Evolutionary conservation across 1,140 invertebrate species (phyloP).

Genomic region (Drosophila rufa): DNA sequence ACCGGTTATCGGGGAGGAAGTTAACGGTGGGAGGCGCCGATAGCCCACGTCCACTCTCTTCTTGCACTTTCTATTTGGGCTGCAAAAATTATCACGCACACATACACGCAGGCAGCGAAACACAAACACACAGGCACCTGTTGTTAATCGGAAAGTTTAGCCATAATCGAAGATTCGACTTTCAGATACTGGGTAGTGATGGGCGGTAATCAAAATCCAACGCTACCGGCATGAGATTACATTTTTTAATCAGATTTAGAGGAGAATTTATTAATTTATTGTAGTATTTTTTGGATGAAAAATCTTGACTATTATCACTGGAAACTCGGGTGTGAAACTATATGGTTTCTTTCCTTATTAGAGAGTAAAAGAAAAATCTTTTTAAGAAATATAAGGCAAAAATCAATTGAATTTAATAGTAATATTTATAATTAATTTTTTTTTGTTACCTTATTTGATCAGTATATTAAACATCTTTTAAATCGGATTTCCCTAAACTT

Average conservation of each 20-base stretch:
- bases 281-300: background rate
- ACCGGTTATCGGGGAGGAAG: constrained; percentile 31
- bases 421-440: too few relatives aligned
- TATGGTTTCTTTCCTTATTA: too few relatives aligned
- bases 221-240: background rate
- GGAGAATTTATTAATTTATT: background rate
- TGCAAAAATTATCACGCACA: constrained; percentile 34
- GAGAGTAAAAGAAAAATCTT: too few relatives aligned
- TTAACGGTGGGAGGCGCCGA: constrained; percentile 7
- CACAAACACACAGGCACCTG: constrained; percentile 36
- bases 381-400: too few relatives aligned
- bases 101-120: constrained; percentile 7
- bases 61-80: constrained; percentile 54
- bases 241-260: background rate
- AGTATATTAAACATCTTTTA: too few relatives aligned
- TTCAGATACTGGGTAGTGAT: constrained; percentile 21
- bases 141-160: constrained; percentile 43
- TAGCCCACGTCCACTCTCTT: constrained; percentile 17
- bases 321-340: background rate
- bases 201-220: background rate
- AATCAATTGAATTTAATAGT: too few relatives aligned
- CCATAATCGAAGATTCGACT: constrained; percentile 27
- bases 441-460: too few relatives aligned
- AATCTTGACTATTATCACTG: too few relatives aligned
- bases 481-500: too few relatives aligned